phyloP scores from a whole-genome alignment of 2,888 invertebrate species.

The Aproaerema taeniolella region DNA sequence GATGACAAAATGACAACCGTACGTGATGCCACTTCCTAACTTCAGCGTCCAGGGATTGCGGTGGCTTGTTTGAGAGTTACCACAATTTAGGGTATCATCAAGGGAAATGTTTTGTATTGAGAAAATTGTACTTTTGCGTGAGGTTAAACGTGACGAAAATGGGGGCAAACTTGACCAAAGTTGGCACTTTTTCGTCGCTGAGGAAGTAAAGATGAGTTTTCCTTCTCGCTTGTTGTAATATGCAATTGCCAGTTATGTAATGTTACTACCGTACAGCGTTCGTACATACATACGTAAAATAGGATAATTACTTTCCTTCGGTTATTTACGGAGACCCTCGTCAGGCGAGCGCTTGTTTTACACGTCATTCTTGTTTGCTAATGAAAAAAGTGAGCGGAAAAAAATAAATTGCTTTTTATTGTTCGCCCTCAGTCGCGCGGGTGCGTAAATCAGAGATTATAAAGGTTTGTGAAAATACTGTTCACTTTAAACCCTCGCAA shows the following conservation, averaged over 20 bases:
- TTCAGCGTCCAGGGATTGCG: too few species aligned
- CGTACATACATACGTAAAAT: neutral
- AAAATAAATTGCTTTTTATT: constrained; percentile 71
- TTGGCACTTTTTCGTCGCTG: too few species aligned
- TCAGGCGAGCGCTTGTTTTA: constrained; percentile 66
- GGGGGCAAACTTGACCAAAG: too few species aligned
- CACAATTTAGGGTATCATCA: too few species aligned
- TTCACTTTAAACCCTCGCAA: constrained; percentile 46
- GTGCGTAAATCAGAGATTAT: constrained; percentile 66
- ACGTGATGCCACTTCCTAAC: constrained; percentile 1
- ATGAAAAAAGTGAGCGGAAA: constrained; percentile 66
- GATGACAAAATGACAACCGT: too few species aligned
- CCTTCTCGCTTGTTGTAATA: too few species aligned
- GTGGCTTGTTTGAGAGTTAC: too few species aligned
- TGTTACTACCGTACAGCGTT: neutral
- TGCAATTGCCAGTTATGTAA: neutral
- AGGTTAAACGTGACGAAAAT: too few species aligned
- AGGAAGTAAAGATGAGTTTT: too few species aligned
- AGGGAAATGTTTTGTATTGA: too few species aligned
- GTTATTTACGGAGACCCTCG: constrained; percentile 66
- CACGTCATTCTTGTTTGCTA: constrained; percentile 72
- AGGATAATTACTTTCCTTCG: constrained; percentile 39
- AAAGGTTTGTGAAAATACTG: constrained; percentile 52
- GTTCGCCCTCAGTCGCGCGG: constrained; percentile 50
- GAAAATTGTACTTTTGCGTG: too few species aligned